Percentiles rank a stretch among this genome's conserved stretches.
Conservation (phyloP, 2,113 vertebrate species). For the Gnathochromis pfefferi region DNA sequence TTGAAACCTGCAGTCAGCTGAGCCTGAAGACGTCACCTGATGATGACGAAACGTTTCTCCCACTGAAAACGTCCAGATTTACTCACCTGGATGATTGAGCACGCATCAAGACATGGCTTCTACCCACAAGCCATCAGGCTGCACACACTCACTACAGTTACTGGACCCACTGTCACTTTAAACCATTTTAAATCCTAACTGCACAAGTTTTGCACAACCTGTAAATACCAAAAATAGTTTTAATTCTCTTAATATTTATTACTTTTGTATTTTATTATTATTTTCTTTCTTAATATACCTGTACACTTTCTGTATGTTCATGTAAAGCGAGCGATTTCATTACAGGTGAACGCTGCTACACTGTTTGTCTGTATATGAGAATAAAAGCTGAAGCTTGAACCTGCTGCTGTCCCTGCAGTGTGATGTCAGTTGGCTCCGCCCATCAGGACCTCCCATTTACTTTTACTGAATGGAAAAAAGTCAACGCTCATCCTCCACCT, state of each 20-base stretch:
- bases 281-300: accelerated
- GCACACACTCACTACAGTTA: background rate
- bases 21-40: no score
- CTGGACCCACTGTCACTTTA: background rate
- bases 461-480: background rate
- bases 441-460: background rate
- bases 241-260: background rate
- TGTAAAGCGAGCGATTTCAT: background rate
- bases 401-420: background rate
- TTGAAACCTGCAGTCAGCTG: background rate
- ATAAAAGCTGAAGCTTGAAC: background rate
- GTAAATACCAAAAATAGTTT: accelerated
- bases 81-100: accelerated
- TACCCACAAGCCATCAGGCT: background rate
- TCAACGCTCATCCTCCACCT: background rate
- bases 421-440: accelerated
- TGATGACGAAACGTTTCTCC: no score
- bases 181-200: background rate
- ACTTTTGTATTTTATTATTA: background rate
- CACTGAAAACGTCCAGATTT: background rate
- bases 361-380: background rate
- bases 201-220: background rate
- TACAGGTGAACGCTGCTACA: background rate
- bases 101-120: accelerated
- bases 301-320: background rate